Evolutionary conservation across 2,888 invertebrate genomes (phyloP).

Genomic region (Drosophila mercatorum): DNA sequence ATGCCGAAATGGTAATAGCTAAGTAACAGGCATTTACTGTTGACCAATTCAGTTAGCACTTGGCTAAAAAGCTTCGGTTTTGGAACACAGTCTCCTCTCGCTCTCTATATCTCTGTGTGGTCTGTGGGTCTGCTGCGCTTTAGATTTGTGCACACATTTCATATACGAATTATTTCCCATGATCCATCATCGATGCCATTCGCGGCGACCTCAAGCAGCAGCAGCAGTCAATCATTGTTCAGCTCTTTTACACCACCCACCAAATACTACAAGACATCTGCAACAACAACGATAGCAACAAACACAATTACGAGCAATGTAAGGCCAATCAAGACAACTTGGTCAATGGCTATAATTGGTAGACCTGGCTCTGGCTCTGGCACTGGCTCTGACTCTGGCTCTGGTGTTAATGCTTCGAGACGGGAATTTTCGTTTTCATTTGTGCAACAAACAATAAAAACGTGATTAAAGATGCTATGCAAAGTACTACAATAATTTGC

Average conservation of each 20-base stretch:
- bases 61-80: slow-evolving; percentile 46
- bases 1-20: slow-evolving; percentile 54
- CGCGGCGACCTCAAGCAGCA: slow-evolving; percentile 59
- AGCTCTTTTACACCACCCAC: slow-evolving; percentile 65
- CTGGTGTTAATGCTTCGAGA: slow-evolving; percentile 46
- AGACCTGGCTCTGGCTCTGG: slow-evolving; percentile 31
- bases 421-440: slow-evolving; percentile 60
- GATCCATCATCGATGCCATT: slow-evolving; percentile 70
- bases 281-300: slow-evolving; percentile 47
- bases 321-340: slow-evolving; percentile 78
- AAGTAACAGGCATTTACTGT: slow-evolving; percentile 42
- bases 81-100: slow-evolving; percentile 7
- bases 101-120: slow-evolving; percentile 69
- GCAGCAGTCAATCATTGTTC: slow-evolving; percentile 69
- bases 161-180: slow-evolving; percentile 62
- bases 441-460: slow-evolving; percentile 76
- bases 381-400: slow-evolving; percentile 27
- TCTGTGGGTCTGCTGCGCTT: slow-evolving; percentile 42
- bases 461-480: slow-evolving; percentile 79
- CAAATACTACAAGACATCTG: slow-evolving; percentile 51
- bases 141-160: slow-evolving; percentile 25
- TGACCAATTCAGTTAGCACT: slow-evolving; percentile 56
- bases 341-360: slow-evolving; percentile 76
- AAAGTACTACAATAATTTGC: slow-evolving; percentile 51
- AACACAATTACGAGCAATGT: slow-evolving; percentile 53